These are phyloP conservation scores for Drusus annulatus DNA, from an alignment of 1,140 invertebrate species.

Conservation along the genomic window DNA sequence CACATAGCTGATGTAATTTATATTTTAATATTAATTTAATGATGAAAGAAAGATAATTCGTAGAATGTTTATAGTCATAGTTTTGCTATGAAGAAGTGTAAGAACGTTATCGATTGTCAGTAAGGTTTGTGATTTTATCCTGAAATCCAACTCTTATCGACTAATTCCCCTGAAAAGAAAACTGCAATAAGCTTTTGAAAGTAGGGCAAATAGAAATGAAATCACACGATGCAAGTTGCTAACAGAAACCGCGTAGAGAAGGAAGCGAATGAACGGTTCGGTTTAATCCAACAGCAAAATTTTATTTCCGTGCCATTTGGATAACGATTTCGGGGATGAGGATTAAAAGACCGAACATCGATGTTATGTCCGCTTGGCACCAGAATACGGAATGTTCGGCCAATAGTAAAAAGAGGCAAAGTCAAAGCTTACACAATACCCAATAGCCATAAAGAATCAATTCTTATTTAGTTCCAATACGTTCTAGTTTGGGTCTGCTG, in stretches of 20 bases:
- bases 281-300: conserved; percentile 4
- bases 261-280: neutral
- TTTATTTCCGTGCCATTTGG: neutral
- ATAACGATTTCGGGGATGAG: neutral
- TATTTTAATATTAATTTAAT: no score
- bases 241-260: neutral
- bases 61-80: no score
- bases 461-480: no score
- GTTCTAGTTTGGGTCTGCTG: no score
- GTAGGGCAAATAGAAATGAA: neutral
- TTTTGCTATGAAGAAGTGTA: no score
- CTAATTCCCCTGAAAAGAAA: neutral
- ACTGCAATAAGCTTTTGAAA: conserved; percentile 3
- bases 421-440: neutral
- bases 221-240: neutral
- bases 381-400: neutral
- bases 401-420: neutral
- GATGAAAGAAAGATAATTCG: no score
- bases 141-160: no score
- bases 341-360: neutral
- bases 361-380: neutral
- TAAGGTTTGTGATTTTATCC: no score
- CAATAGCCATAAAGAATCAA: no score
- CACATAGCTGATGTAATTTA: no score
- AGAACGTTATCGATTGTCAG: no score